phyloP scores from a whole-genome alignment of 2,113 vertebrate species.

The Perccottus glenii region DNA sequence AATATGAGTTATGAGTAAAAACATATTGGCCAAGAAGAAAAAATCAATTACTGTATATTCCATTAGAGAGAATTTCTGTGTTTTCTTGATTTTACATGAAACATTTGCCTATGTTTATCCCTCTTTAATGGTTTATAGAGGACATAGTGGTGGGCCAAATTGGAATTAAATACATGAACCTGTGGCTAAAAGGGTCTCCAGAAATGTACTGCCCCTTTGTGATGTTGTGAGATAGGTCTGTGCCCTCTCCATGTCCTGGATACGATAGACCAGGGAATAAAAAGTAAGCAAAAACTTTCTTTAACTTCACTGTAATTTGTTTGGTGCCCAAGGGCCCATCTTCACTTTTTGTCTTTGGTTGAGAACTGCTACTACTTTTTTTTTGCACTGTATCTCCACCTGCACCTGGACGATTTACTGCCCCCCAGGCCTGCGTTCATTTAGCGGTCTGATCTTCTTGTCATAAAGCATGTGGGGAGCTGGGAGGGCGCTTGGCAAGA shows the following conservation, averaged over 20 bases:
- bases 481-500: constrained; percentile 26
- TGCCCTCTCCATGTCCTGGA: neutral
- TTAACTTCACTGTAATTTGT: neutral
- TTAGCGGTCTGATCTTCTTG: constrained; percentile 69
- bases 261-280: too few species aligned
- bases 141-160: too few species aligned
- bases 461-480: constrained; percentile 74
- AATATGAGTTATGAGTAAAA: too few species aligned
- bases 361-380: neutral
- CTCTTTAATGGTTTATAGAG: too few species aligned
- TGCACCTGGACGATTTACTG: constrained; percentile 50
- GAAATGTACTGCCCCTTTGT: too few species aligned
- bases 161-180: too few species aligned
- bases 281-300: constrained; percentile 2
- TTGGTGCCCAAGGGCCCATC: constrained; percentile 12
- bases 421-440: constrained; percentile 49
- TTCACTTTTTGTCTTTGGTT: constrained; percentile 51
- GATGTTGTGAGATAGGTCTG: neutral
- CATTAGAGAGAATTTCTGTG: too few species aligned
- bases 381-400: constrained; percentile 22
- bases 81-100: too few species aligned
- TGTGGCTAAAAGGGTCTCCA: too few species aligned
- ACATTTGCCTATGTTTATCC: too few species aligned
- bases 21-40: too few species aligned
- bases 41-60: too few species aligned